phyloP scores from a whole-genome alignment of 1,140 invertebrate species.

The Drosophila ironensis region DNA sequence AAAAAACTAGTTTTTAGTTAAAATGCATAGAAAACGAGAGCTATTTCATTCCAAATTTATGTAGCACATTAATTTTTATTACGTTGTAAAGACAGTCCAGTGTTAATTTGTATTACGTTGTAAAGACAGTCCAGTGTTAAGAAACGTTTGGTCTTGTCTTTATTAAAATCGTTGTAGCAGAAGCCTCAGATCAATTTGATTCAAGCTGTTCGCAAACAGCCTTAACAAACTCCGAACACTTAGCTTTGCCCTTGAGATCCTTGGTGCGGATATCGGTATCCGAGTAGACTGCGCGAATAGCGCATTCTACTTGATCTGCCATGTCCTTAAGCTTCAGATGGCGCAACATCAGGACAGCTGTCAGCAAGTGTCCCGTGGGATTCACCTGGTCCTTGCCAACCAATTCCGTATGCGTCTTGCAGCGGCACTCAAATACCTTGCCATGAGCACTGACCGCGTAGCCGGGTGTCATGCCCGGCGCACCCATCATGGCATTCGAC shows the following conservation, averaged over 20 bases:
- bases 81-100: no score
- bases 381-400: constrained; percentile 44
- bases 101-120: no score
- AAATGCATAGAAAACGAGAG: no score
- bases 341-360: constrained; percentile 34
- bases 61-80: no score
- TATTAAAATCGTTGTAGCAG: no score
- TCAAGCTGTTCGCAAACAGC: constrained; percentile 40
- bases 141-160: no score
- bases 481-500: constrained; percentile 44
- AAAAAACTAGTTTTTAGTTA: no score
- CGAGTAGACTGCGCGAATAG: constrained; percentile 27
- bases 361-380: constrained; percentile 56
- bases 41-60: no score
- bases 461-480: constrained; percentile 36
- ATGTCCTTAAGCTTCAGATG: constrained; percentile 8
- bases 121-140: no score
- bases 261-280: constrained; percentile 47
- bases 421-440: constrained; percentile 28
- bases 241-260: constrained; percentile 45
- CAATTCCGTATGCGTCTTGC: not conserved
- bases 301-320: constrained; percentile 27
- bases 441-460: constrained; percentile 29
- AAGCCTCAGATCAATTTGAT: no score
- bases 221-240: constrained; percentile 48